Evolutionary conservation across 2,113 vertebrate species (phyloP), one percentile per base, ranked within the genome.

Genomic region (Petromus typicus): DNA sequence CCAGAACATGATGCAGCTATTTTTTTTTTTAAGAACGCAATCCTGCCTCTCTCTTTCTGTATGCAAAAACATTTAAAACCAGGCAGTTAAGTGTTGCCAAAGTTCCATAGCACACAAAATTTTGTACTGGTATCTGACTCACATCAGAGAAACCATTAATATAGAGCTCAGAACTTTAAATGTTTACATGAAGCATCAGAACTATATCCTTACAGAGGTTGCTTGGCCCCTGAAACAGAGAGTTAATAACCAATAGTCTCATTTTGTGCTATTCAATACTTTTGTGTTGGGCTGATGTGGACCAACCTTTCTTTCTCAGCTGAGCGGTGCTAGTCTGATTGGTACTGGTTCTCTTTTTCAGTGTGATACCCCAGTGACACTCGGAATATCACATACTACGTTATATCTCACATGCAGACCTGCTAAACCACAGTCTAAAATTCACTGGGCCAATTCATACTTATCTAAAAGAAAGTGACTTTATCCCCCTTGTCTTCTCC

Each of bases 31-130:
- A 84, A 63, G 0, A 67, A 48, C 27, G 27, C 3, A 56, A 12
- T 56, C 11, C 5, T 37, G 6, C 1, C 18, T 0, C 7, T 0
- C 7, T 37, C 17, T 5, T 30, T 85, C 11, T 81, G 20, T 0
- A 67, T 5, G 54, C 0, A 7, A 73, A 0, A 22, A 34, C 13
- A 56, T 37, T 82, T 48, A 75, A 71, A 54, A 48, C 1, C 8
- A 37, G 20, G 14, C 7, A 76, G n/a, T 22, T 48, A n/a, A n/a
- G 18, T 7, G 2, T 16, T 10, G 59, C 22, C 37, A 13, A 94
- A 89, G 13, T 45, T 57, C 90, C 22, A 48, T 2, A 79, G 9
- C 34, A 76, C 18, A 64, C 18, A 51, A 12, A 30, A 51, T 14
- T 27, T 16, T 11, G 57, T 22, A 23, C 3, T 40, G 3, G 1